Base-by-base conservation (phyloP, 2,113 vertebrate genomes). In the Pomatostomus ruficeps region DNA sequence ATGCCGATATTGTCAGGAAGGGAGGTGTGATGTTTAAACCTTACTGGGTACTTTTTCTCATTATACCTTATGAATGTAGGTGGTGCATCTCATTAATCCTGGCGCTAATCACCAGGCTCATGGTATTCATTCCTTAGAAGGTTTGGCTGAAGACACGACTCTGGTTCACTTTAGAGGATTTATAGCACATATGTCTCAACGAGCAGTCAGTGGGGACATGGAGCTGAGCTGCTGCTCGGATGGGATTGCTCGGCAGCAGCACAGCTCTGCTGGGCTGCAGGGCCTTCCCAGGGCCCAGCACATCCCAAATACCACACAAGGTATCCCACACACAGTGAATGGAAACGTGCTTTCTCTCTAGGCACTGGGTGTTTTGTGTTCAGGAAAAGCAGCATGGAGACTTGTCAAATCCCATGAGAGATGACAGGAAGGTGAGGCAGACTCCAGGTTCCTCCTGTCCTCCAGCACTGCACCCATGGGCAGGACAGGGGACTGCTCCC, bases 31-130 rank as follows among this genome's bases (percentile, higher is more conserved):
- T 90, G 85, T 91, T 88, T 88, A 81, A 96, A 88, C 0, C 3
- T 63, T 74, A 29, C 82, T 14, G 55, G 88, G 85, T 84, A 65
- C 74, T 66, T 94, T 93, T 94, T 40, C 88, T 91, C 43, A 15
- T 95, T 93, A 62, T 71, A 70, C 57, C 89, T 82, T 76, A 77
- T 35, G 72, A 90, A 97, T 63, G 68, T 96, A 93, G 88, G 85
- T 93, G 83, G 65, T 93, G 68, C 93, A 91, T 91, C 88, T 95
- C 93, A 93, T 97, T 95, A 96, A 91, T 94, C 86, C 94, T 65
- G 19, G 63, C 77, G 73, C 72, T 96, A 96, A 96, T 93, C 84
- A 90, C 68, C 91, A 72, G 67, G 52, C 63, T 95, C 76, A 38
- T 3, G 8, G 88, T 63, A 67, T 14, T 89, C 73, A 48, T 61